These are phyloP conservation scores for Papilio glaucus DNA, from an alignment of 1,140 invertebrate genomes.

Conservation along the genomic window DNA sequence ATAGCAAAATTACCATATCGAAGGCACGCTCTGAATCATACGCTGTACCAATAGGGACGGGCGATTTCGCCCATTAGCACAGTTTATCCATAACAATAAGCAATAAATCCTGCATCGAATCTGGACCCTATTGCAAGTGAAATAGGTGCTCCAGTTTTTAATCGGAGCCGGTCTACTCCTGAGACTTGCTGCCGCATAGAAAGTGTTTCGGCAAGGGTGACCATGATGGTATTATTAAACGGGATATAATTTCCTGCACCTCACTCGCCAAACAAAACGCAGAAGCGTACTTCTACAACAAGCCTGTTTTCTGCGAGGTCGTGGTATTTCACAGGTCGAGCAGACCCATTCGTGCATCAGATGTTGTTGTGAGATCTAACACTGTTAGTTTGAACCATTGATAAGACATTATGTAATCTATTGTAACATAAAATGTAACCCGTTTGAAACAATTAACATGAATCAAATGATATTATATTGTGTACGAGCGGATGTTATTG, in stretches of 20 bases:
- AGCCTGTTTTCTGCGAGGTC: no score
- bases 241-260: neutral
- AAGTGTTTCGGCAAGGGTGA: slow-evolving; percentile 24
- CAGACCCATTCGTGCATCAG: no score
- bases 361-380: no score
- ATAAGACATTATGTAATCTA: no score
- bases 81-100: slow-evolving; percentile 32
- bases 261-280: no score
- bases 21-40: slow-evolving; percentile 32
- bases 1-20: slow-evolving; percentile 25
- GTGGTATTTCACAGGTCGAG: no score
- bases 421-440: no score
- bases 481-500: no score
- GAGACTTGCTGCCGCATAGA: slow-evolving; percentile 1
- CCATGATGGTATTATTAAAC: neutral
- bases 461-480: no score
- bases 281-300: no score
- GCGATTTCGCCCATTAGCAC: slow-evolving; percentile 31
- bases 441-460: no score
- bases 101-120: slow-evolving; percentile 17
- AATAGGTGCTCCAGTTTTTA: slow-evolving; percentile 31
- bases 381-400: no score
- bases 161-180: slow-evolving; percentile 17
- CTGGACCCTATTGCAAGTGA: slow-evolving; percentile 25
- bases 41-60: neutral